Evolutionary conservation across 2,113 vertebrate genomes (phyloP), one percentile per base, ranked within the genome.

Genomic region (Phyllostomus hastatus): DNA sequence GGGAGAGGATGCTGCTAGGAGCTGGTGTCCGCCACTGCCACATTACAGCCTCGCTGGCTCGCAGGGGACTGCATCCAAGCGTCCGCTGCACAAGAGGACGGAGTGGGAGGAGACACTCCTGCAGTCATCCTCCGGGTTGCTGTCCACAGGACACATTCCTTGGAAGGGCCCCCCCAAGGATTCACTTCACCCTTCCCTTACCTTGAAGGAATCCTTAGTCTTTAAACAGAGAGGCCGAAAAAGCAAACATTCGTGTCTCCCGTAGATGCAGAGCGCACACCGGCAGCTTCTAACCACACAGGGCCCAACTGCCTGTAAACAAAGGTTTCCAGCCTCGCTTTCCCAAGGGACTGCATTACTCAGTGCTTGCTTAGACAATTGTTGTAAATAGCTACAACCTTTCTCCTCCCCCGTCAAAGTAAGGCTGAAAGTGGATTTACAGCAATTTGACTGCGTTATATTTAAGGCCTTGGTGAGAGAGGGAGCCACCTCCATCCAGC

Each of bases 1-100:
- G 90, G 75, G 92, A 97, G 75, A 95, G 90, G 87, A 95, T 43
- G 95, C 75, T 85, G 83, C 82, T 0, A 7, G 67, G 48, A 89
- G 75, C 82, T 7, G 86, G 46, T 43, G 91, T 57, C 0, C 4
- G 83, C 11, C 61, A 64, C 61, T 31, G 87, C 84, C 96, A 20
- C 95, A 5, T 35, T 0, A 12, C 84, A 54, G 90, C 83, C 87
- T 52, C 17, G 4, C 54, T 16, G 61, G 24, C 93, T 43, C 54
- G 24, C 85, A 26, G 5, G 3, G 61, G 43, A 33, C 70, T 69
- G 14, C 50, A 0, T 12, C 35, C 66, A 6, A 6, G 92, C 54
- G 48, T 5, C 1, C 2, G 9, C 2, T 2, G 1, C 11, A 35
- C 66, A 24, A 15, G 1, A 50, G 50, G 41, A 4, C 41, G 16